Evolutionary conservation across 2,113 vertebrate species (phyloP).

Genomic region (Vireo altiloquus): DNA sequence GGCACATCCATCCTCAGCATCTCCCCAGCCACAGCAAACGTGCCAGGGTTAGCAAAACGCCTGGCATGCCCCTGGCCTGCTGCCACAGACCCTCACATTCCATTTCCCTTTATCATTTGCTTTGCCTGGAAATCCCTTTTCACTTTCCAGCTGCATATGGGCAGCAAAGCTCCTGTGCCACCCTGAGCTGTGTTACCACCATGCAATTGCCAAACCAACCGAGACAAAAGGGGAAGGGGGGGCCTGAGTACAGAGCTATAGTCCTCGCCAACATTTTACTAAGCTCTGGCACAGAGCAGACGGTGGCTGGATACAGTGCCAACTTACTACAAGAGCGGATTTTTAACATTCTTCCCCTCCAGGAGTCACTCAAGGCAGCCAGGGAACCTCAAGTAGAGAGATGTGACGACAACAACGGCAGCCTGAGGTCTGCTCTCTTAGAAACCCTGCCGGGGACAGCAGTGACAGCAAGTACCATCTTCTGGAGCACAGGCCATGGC

Average conservation of each 20-base stretch:
- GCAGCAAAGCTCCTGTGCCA: slow-evolving; percentile 35
- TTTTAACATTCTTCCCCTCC: slow-evolving; percentile 69
- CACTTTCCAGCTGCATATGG: slow-evolving; percentile 15
- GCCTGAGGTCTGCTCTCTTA: neutral
- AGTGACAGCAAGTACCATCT: neutral
- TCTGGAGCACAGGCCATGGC: neutral
- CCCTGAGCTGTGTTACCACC: slow-evolving; percentile 9
- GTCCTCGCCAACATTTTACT: slow-evolving; percentile 64
- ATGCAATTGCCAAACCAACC: slow-evolving; percentile 45
- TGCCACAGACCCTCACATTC: neutral
- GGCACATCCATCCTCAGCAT: neutral
- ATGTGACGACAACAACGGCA: neutral
- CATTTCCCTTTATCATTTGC: neutral
- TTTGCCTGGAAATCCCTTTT: slow-evolving; percentile 21
- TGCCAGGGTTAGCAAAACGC: neutral
- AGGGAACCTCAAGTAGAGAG: slow-evolving; percentile 31
- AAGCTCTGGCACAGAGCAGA: slow-evolving; percentile 65
- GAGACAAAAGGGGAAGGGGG: slow-evolving; percentile 50
- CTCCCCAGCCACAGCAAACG: neutral
- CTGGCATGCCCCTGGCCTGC: neutral
- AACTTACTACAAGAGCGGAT: slow-evolving; percentile 67
- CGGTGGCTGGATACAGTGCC: slow-evolving; percentile 68
- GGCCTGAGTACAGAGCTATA: neutral
- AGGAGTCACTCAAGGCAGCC: slow-evolving; percentile 62
- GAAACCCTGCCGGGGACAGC: neutral